Evolutionary conservation across 2,888 invertebrate genomes (phyloP), one percentile per base, ranked within the genome.

Genomic region (Eupithecia subfuscata): DNA sequence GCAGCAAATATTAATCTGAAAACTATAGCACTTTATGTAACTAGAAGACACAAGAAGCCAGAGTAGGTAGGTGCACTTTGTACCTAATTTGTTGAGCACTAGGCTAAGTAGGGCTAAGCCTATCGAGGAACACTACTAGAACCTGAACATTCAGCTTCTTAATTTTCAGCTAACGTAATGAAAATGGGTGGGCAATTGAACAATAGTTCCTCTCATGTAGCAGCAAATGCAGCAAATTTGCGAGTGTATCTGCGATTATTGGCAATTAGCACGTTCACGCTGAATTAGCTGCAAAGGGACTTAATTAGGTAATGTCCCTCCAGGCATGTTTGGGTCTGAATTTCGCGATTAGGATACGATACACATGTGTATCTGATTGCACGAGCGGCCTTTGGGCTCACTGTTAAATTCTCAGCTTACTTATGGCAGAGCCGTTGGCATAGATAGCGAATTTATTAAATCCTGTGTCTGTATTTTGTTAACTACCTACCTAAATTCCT

Each of bases 211-310:
- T 34, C 34, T 64, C 18, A 64, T 34, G 64, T 64, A 45, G 16
- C 45, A 45, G n/a, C n/a, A 22, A 22, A 22, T 11, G 11, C 11
- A 34, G 34, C 34, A 34, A 64, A 43, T 22, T 22, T 43, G 43
- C n/a, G 37, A 40, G 67, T 43, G 22, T 68, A 68, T 43, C 43
- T 43, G 68, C 43, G 14, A 68, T 45, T 56, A 70, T 48, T 69
- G n/a, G 43, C 68, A 72, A 75, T 75, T 67, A 67, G n/a, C 70
- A 65, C 70, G 70, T 75, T 70, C 73, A 73, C 63, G 65, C 70
- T 43, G 68, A 69, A 72, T 64, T 71, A 45, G 69, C 75, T 73
- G 69, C 69, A 72, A 75, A 71, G 60, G 69, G 48, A 75, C 71
- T 48, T 71, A 71, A 75, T 75, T 71, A 71, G 71, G 68, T 67